A percentile compares a stretch with the other conserved stretches of the same genome.
Evolutionary conservation across 1,140 invertebrate species (phyloP).

Genomic region (Nasonia longicornis): DNA sequence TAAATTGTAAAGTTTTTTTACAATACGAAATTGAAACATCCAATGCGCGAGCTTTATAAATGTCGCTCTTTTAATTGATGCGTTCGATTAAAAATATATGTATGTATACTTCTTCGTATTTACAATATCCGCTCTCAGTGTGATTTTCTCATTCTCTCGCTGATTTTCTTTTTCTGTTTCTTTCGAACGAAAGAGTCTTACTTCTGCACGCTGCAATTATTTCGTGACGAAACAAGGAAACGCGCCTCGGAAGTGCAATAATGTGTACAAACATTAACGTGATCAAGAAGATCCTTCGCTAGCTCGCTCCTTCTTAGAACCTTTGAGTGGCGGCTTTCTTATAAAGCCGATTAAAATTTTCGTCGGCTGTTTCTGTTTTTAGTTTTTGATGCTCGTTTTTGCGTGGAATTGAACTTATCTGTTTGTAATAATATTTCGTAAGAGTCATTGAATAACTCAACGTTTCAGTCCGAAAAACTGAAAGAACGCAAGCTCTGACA

Average conservation of each 20-base stretch:
- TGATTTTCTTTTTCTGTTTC: background rate
- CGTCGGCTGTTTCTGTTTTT: background rate
- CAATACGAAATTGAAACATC: constrained; percentile 3
- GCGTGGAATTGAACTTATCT: background rate
- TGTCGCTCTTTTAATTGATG: background rate
- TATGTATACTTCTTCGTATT: background rate
- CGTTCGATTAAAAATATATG: background rate
- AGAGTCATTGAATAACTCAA: background rate
- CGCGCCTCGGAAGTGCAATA: background rate
- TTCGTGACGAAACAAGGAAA: background rate
- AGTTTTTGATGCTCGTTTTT: background rate
- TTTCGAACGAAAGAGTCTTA: background rate
- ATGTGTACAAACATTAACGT: background rate
- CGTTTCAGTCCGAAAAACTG: background rate
- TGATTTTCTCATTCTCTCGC: background rate
- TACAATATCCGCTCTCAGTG: background rate
- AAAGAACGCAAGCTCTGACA: background rate
- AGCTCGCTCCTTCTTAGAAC: background rate
- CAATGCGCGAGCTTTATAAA: background rate
- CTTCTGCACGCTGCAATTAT: background rate
- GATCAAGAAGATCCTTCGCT: background rate
- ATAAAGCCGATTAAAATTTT: background rate
- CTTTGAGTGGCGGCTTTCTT: background rate
- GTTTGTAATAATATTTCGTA: background rate
- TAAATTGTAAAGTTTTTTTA: constrained; percentile 4